Conservation (phyloP, 2,113 vertebrate genomes). For the Theristicus caerulescens region DNA sequence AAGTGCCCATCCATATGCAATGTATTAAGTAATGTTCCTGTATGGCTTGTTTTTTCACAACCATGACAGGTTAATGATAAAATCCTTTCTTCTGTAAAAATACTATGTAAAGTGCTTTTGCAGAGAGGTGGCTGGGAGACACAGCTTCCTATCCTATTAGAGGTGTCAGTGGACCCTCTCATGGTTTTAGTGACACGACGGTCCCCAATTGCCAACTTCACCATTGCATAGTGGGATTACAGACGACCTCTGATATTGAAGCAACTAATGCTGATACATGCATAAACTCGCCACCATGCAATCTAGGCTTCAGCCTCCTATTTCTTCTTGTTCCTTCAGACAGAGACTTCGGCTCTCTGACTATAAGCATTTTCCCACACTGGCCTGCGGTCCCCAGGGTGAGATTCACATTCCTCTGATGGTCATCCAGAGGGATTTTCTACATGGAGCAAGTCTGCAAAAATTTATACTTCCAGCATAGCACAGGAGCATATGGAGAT, state of each 20-base stretch:
- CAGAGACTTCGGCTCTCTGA: not conserved
- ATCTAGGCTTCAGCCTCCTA: not conserved
- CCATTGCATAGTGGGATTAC: not conserved
- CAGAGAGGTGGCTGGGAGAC: not conserved
- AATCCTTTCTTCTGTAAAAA: not conserved
- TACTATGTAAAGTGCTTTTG: not conserved
- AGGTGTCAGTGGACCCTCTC: not conserved
- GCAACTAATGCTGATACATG: constrained; percentile 5
- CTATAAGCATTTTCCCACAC: not conserved
- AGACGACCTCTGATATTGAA: not conserved
- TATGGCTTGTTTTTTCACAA: not conserved
- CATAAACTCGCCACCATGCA: not conserved
- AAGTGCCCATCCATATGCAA: not conserved
- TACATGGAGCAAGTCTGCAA: not conserved
- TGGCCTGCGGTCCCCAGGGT: not conserved
- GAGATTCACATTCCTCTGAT: not conserved
- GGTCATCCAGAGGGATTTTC: not conserved
- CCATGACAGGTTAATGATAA: not conserved
- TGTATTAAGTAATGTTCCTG: not conserved
- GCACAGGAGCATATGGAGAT: not conserved
- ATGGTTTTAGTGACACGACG: not conserved
- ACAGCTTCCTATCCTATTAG: not conserved
- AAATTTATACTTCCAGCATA: not conserved
- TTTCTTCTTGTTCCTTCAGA: not conserved
- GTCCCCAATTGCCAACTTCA: not conserved